Base-by-base conservation (phyloP, 2,888 invertebrate species). In the Nipponacmea schrenckii region DNA sequence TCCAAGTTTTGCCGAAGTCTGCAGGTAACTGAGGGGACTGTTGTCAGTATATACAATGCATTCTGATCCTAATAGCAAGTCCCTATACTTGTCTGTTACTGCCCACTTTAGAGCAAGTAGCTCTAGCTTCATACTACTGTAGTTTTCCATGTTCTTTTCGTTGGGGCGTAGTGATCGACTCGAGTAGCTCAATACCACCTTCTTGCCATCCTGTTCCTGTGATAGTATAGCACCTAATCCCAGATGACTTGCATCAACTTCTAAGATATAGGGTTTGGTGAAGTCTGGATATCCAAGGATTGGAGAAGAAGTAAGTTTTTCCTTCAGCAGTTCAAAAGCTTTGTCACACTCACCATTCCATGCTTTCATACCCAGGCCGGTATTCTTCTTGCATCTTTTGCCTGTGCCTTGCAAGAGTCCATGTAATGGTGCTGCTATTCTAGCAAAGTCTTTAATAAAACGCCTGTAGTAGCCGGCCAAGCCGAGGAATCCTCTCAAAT, bases 61-160 rank as follows among this genome's bases (percentile, higher is more conserved):
- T n/a, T 62, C n/a, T 2, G 70, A n/a, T 2, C 74, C 74, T 14
- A 73, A 50, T 46, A 75, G 67, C 27, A 71, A 73, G 31, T 70
- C 71, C 20, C 73, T 46, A 56, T 71, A 75, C 46, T 77, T 73
- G 10, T 75, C 77, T n/a, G 69, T 67, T 12, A 75, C 72, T 15
- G 78, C 76, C 77, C 76, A 77, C 64, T 79, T 79, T 7, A 76
- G 63, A 4, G 64, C 78, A 17, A 79, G 69, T 17, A 75, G 63
- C 48, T 77, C 77, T 31, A 80, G 63, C 62, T 74, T 76, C 72
- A 76, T 76, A 45, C 66, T 70, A 63, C 75, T 75, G 68, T 79
- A 77, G n/a, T 73, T 70, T 24, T 45, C n/a, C 39, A 64, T 70
- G 39, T 74, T 74, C 31, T 65, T 56, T 62, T 74, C 74, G 10